Percentiles rank a stretch among this genome's conserved stretches.
These are phyloP conservation scores for Herminia tarsipennalis DNA, from an alignment of 2,888 invertebrate genomes.

Conservation along the genomic window DNA sequence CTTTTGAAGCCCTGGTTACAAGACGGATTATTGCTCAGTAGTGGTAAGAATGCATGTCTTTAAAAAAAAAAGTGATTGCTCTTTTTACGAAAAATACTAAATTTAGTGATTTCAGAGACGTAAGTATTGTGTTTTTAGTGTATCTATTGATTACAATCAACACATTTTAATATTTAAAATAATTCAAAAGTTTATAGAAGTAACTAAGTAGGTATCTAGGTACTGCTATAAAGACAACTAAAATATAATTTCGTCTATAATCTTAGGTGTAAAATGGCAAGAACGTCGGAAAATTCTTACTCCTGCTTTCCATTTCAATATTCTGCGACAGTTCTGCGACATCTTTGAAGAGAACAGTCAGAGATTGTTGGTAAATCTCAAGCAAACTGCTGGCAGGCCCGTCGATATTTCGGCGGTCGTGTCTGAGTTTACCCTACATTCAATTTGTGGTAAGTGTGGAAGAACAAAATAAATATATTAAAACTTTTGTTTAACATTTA, in stretches of 20 bases:
- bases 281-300: slow-evolving; percentile 85
- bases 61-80: too few relatives aligned
- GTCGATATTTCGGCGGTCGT: slow-evolving; percentile 83
- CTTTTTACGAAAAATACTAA: too few relatives aligned
- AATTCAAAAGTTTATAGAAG: neutral
- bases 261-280: slow-evolving; percentile 86
- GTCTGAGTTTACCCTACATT: slow-evolving; percentile 84
- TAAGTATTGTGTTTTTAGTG: too few relatives aligned
- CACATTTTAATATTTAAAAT: neutral
- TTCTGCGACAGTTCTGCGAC: slow-evolving; percentile 72
- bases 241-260: too few relatives aligned
- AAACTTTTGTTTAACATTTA: neutral
- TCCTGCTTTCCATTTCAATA: slow-evolving; percentile 87
- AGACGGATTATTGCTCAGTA: slow-evolving; percentile 22
- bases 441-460: slow-evolving; percentile 88
- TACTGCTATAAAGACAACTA: too few relatives aligned
- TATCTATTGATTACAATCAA: too few relatives aligned
- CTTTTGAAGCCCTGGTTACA: slow-evolving; percentile 21
- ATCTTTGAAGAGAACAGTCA: slow-evolving; percentile 72
- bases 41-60: too few relatives aligned
- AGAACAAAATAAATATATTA: too few relatives aligned
- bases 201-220: neutral
- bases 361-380: too few relatives aligned
- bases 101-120: too few relatives aligned
- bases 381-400: slow-evolving; percentile 46